These are phyloP conservation scores for Hemithea aestivaria DNA, from an alignment of 2,888 invertebrate species.

Conservation along the genomic window DNA sequence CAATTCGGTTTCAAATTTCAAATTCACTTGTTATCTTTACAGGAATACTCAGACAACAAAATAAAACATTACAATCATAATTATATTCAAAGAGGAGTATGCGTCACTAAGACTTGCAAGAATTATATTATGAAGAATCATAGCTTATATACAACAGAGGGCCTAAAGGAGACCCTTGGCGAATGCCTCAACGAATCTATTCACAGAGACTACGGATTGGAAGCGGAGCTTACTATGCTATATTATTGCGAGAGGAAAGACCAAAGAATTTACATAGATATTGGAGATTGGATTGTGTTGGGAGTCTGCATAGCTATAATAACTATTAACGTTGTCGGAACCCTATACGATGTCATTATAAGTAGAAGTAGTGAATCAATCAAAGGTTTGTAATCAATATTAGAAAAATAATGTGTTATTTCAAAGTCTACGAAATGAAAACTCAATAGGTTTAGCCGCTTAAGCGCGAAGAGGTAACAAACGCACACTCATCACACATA, in stretches of 20 bases:
- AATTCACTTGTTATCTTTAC: no score
- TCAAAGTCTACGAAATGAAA: no score
- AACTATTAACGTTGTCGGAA: constrained; percentile 19
- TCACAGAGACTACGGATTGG: constrained; percentile 26
- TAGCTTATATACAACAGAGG: constrained; percentile 16
- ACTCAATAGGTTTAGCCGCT: no score
- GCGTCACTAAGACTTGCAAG: constrained; percentile 29
- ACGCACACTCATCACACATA: no score
- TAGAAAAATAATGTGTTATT: no score
- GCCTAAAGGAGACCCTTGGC: constrained; percentile 26
- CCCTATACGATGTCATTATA: constrained; percentile 19
- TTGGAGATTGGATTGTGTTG: constrained; percentile 23
- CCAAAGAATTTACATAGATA: constrained; percentile 12
- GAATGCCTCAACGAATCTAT: constrained; percentile 33
- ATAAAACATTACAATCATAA: constrained; percentile 36
- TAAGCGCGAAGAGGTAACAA: no score
- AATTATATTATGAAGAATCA: constrained; percentile 17
- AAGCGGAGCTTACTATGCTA: constrained; percentile 23
- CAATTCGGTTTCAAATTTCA: no score
- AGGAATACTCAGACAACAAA: constrained; percentile 33
- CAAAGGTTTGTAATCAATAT: constrained; percentile 25
- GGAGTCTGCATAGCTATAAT: constrained; percentile 15
- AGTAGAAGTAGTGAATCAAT: constrained; percentile 24
- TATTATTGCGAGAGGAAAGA: constrained; percentile 25
- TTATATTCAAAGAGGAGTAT: constrained; percentile 33